phyloP scores from a whole-genome alignment of 2,888 invertebrate species.

The Agriotes lineatus region DNA sequence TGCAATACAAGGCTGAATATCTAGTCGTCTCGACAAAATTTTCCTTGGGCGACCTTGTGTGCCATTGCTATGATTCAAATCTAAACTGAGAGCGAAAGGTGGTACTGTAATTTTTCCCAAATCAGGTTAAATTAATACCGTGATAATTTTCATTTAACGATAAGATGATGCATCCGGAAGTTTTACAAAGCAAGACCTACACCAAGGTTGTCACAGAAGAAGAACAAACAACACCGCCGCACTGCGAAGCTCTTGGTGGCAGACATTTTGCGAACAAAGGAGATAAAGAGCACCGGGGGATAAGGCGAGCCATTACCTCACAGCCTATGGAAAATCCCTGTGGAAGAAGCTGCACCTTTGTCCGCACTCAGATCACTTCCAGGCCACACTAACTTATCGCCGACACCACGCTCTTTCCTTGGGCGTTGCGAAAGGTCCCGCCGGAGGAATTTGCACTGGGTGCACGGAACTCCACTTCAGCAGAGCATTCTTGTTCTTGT shows the following conservation, averaged over 20 bases:
- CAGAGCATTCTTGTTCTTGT: too few relatives aligned
- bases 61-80: too few relatives aligned
- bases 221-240: not conserved
- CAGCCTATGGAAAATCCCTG: not conserved
- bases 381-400: not conserved
- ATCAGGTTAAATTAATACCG: too few relatives aligned
- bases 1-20: too few relatives aligned
- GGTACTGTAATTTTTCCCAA: too few relatives aligned
- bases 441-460: not conserved
- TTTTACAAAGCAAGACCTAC: slow-evolving; percentile 28
- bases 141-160: too few relatives aligned
- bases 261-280: slow-evolving; percentile 14
- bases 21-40: too few relatives aligned
- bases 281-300: not conserved
- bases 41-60: too few relatives aligned
- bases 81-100: too few relatives aligned
- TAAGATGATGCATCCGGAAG: too few relatives aligned
- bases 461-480: too few relatives aligned
- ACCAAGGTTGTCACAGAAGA: not conserved
- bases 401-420: slow-evolving; percentile 1
- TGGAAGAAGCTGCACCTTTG: slow-evolving; percentile 13
- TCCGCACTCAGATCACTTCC: slow-evolving; percentile 2
- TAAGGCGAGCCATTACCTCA: slow-evolving; percentile 11
- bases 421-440: not conserved
- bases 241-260: not conserved